A percentile compares a stretch with the other conserved stretches of the same genome.
These are phyloP conservation scores for Chaetodon trifascialis DNA, from an alignment of 2,113 vertebrate genomes.

Conservation along the genomic window DNA sequence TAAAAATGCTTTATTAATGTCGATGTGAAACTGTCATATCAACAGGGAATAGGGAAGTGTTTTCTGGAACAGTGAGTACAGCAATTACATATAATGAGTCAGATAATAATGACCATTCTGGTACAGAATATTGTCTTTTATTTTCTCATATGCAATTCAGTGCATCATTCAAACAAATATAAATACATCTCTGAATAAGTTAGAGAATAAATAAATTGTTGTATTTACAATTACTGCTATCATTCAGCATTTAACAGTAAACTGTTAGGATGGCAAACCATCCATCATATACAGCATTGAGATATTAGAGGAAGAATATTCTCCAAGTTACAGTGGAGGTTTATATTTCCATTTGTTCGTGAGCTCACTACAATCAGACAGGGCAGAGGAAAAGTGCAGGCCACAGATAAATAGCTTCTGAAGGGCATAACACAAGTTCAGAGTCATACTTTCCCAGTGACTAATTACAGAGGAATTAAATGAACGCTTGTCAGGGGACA, in stretches of 20 bases:
- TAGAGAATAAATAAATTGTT: slow-evolving; percentile 78
- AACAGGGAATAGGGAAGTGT: neutral
- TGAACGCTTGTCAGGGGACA: slow-evolving; percentile 22
- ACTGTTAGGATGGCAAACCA: slow-evolving; percentile 41
- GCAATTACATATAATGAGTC: neutral
- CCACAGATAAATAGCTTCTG: slow-evolving; percentile 24
- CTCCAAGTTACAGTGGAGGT: neutral
- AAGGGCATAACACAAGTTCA: slow-evolving; percentile 25
- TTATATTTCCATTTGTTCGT: slow-evolving; percentile 12
- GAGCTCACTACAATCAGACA: neutral
- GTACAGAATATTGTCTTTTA: slow-evolving; percentile 40
- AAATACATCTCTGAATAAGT: slow-evolving; percentile 79
- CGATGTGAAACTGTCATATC: neutral
- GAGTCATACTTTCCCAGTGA: slow-evolving; percentile 39
- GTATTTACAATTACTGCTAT: slow-evolving; percentile 25
- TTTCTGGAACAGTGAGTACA: neutral
- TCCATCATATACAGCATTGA: slow-evolving; percentile 37
- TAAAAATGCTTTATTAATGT: too few relatives aligned
- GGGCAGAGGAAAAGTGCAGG: neutral
- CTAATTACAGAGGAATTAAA: slow-evolving; percentile 41
- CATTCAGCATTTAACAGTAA: slow-evolving; percentile 59
- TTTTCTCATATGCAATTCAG: slow-evolving; percentile 46
- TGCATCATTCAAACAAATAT: slow-evolving; percentile 65
- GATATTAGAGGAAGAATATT: slow-evolving; percentile 20
- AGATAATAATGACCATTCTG: slow-evolving; percentile 6